Evolutionary conservation across 2,797 vertebrate species (phyloP).

Genomic region (Pangasius krempfi): DNA sequence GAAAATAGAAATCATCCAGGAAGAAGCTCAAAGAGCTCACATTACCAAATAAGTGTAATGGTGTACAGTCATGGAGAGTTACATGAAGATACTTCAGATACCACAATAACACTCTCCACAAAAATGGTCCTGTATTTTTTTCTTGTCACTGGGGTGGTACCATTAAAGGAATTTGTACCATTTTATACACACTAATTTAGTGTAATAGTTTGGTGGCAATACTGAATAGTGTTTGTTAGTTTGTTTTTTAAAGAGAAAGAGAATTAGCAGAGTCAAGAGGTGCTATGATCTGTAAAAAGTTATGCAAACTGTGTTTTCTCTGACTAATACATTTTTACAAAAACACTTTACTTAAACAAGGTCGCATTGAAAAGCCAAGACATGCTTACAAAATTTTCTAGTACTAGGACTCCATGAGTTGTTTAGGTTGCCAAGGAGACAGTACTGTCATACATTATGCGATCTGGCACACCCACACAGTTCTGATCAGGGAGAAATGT

Average conservation of each 20-base stretch:
- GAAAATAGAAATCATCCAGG: background rate
- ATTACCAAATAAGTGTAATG: conserved; percentile 10
- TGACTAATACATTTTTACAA: background rate
- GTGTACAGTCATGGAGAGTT: background rate
- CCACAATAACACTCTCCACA: no score
- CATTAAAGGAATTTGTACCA: background rate
- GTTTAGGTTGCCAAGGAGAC: background rate
- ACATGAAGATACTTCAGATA: background rate
- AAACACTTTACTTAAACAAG: background rate
- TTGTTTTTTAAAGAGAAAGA: background rate
- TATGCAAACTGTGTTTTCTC: background rate
- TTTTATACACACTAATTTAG: background rate
- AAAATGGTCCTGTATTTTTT: background rate
- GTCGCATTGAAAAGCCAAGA: background rate
- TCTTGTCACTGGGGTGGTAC: background rate
- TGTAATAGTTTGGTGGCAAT: background rate
- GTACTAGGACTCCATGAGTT: background rate
- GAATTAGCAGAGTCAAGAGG: background rate
- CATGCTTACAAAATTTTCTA: background rate
- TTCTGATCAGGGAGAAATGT: background rate
- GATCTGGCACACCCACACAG: background rate
- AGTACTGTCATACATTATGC: background rate
- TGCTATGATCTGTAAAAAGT: background rate
- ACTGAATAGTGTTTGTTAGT: background rate
- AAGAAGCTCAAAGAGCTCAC: conserved; percentile 36